Conservation (phyloP, 1,140 invertebrate species). For the Thrips palmi region DNA sequence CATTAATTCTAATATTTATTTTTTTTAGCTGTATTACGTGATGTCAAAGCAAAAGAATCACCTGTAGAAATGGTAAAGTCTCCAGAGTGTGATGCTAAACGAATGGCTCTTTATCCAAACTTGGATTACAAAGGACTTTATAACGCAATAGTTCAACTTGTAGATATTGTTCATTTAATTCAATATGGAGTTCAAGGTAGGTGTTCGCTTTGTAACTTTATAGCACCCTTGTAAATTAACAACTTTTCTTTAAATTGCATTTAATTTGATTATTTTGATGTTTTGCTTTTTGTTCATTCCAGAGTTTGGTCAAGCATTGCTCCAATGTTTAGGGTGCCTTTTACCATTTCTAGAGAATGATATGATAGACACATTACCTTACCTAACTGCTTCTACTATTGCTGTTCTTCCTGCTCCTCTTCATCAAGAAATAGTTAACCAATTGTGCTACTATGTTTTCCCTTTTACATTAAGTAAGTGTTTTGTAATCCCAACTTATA, state of each 20-base stretch:
- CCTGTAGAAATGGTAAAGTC: constrained; percentile 77
- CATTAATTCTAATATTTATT: constrained; percentile 7
- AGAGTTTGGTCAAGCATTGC: constrained; percentile 81
- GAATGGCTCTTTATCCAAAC: constrained; percentile 82
- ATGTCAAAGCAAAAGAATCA: constrained; percentile 76
- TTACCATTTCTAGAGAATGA: constrained; percentile 94
- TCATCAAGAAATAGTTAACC: constrained; percentile 88
- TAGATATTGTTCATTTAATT: constrained; percentile 66
- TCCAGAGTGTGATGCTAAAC: constrained; percentile 60
- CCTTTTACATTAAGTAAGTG: constrained; percentile 87
- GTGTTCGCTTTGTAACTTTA: too few relatives aligned
- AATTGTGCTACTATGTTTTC: constrained; percentile 88
- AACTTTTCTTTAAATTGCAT: background rate
- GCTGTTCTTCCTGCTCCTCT: constrained; percentile 75
- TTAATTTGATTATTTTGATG: background rate
- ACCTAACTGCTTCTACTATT: constrained; percentile 82
- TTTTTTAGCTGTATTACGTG: constrained; percentile 71
- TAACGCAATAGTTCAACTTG: constrained; percentile 61
- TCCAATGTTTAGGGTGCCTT: constrained; percentile 79
- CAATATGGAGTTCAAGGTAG: constrained; percentile 66
- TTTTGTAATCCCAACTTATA: background rate
- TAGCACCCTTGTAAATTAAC: too few relatives aligned
- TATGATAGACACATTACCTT: constrained; percentile 86
- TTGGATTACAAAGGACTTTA: constrained; percentile 90
- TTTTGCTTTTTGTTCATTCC: constrained; percentile 21